phyloP scores from a whole-genome alignment of 2,797 vertebrate species.

The Lutjanus campechanus region DNA sequence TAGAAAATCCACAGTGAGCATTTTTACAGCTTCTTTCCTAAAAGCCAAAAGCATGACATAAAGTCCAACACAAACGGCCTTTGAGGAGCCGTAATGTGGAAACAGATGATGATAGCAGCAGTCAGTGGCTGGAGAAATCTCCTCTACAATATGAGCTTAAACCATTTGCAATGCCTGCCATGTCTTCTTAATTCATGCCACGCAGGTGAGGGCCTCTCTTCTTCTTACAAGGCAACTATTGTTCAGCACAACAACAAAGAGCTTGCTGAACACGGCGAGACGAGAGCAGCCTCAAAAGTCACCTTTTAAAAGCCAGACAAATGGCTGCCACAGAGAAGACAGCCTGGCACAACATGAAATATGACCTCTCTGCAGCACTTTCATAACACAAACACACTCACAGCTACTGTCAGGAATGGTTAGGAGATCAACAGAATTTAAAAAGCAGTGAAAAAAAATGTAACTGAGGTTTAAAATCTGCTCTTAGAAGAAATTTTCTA shows the following conservation, averaged over 20 bases:
- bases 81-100: conserved; percentile 17
- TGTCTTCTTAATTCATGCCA: conserved; percentile 38
- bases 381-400: neutral
- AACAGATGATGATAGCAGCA: conserved; percentile 30
- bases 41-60: conserved; percentile 15
- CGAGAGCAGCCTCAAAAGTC: conserved; percentile 22
- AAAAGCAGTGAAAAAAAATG: neutral
- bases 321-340: conserved; percentile 12
- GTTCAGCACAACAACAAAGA: conserved; percentile 49
- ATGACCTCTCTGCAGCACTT: conserved; percentile 9
- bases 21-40: conserved; percentile 23
- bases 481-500: neutral
- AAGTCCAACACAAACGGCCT: conserved; percentile 13
- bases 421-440: neutral
- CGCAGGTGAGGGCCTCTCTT: conserved; percentile 43
- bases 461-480: neutral
- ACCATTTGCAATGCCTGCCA: conserved; percentile 34
- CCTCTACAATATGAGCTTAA: conserved; percentile 16
- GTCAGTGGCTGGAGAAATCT: neutral
- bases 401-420: neutral
- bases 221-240: conserved; percentile 42
- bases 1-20: conserved; percentile 16
- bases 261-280: conserved; percentile 10
- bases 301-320: conserved; percentile 34
- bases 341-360: conserved; percentile 9